Percentiles rank a stretch among this genome's conserved stretches.
Evolutionary conservation across 2,797 vertebrate genomes (phyloP).

Genomic region (Miopithecus talapoin): DNA sequence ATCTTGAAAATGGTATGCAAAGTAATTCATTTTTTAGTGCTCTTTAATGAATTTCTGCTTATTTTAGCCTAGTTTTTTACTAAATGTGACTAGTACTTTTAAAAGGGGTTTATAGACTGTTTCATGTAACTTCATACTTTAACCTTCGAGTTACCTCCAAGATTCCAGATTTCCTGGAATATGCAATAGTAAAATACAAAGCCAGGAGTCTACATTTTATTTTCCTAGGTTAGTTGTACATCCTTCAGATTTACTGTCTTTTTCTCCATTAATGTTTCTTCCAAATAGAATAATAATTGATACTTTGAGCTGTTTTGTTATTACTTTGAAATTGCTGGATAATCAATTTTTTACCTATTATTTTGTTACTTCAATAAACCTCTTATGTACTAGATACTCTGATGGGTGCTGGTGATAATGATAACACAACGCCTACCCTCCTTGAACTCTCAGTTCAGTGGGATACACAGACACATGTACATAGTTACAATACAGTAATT

Average conservation of each 20-base stretch:
- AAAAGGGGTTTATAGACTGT: background rate
- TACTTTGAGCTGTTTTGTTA: background rate
- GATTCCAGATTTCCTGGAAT: background rate
- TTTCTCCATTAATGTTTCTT: background rate
- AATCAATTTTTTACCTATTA: background rate
- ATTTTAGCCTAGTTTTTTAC: background rate
- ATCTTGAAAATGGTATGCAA: background rate
- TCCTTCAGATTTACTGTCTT: background rate
- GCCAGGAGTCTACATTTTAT: background rate
- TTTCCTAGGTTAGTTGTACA: background rate
- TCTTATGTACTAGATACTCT: background rate
- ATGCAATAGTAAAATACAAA: background rate
- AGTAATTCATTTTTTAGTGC: background rate
- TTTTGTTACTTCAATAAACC: background rate
- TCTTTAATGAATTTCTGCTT: background rate
- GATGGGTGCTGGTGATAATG: background rate
- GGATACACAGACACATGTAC: background rate
- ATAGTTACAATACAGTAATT: background rate
- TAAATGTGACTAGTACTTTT: background rate
- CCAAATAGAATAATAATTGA: background rate
- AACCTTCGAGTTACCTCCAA: background rate
- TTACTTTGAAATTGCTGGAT: conserved; percentile 14
- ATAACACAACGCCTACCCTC: background rate
- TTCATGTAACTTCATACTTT: background rate
- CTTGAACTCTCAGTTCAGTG: background rate